A percentile compares a stretch with the other conserved stretches of the same genome.
These are phyloP conservation scores for Athalia circularis DNA, from an alignment of 2,888 invertebrate species.

Conservation along the genomic window DNA sequence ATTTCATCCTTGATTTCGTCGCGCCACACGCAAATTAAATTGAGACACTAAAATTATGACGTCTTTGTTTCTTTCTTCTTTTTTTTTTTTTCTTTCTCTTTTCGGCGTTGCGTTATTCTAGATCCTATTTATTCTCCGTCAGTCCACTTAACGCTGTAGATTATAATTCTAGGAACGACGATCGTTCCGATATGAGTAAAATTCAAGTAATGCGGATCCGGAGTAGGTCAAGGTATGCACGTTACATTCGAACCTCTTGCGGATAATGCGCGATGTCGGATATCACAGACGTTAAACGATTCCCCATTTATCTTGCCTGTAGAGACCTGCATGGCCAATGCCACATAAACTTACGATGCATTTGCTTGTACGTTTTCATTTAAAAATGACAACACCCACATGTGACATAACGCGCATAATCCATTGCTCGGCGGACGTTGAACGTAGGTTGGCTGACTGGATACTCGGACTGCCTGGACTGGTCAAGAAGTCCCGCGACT, in stretches of 20 bases:
- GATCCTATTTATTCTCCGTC: no score
- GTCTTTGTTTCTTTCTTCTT: no score
- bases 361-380: neutral
- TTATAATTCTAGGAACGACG: no score
- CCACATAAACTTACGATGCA: neutral
- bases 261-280: no score
- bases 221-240: no score
- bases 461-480: constrained; percentile 8
- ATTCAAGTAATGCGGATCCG: no score
- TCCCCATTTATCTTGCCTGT: no score
- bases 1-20: constrained; percentile 27
- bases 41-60: neutral
- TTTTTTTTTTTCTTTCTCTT: neutral
- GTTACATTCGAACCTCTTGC: no score
- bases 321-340: neutral
- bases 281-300: no score
- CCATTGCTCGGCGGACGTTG: constrained; percentile 52
- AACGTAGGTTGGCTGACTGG: constrained; percentile 54
- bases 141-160: no score
- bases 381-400: constrained; percentile 57
- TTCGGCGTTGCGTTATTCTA: neutral
- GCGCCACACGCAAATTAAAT: constrained; percentile 37
- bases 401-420: constrained; percentile 58
- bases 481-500: constrained; percentile 21
- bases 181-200: no score